Evolutionary conservation across 2,888 invertebrate genomes (phyloP), one percentile per base, ranked within the genome.

Genomic region (Dynastes tityus): DNA sequence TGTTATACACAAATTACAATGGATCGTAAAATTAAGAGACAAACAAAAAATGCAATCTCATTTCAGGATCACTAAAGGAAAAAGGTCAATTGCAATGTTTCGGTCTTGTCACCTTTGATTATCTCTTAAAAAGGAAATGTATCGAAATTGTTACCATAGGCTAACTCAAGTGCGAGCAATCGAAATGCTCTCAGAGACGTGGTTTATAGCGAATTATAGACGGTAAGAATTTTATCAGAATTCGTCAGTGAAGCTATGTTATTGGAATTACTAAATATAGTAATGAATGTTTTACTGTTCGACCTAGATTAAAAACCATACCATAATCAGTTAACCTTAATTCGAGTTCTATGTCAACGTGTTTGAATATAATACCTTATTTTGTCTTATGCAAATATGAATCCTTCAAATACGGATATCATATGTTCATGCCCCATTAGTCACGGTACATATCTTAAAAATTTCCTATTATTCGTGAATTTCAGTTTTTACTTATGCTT

Each of bases 231-330:
- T 37, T 37, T 37, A 37, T 37, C 32, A 37, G 32, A 37, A 61
- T 74, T 73, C 63, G 63, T 74, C 73, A 74, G 61, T 61, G 73
- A 61, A 61, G 73, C 40, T 53, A 58, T 61, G 73, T 61, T 74
- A 74, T 74, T 74, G 73, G 61, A 74, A 74, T 74, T 74, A 74
- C 73, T 74, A 74, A 74, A 74, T 74, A 74, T 74, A 74, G 73
- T 74, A 74, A 74, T 63, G 63, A 74, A 74, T 49, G 68, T 49
- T 11, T 68, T 29, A 45, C 9, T 40, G 73, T 61, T 74, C 58
- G 73, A 74, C 73, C 73, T 29, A 74, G 61, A 74, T 74, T 63
- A 49, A 61, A 40, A 73, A 29, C 9, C 73, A 61, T 74, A 45
- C 73, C 73, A 63, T 74, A 74, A 63, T 73, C 45, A 49, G 58